Evolutionary conservation across 1,140 invertebrate genomes (phyloP).

Genomic region (Atopsyche davidsoni): DNA sequence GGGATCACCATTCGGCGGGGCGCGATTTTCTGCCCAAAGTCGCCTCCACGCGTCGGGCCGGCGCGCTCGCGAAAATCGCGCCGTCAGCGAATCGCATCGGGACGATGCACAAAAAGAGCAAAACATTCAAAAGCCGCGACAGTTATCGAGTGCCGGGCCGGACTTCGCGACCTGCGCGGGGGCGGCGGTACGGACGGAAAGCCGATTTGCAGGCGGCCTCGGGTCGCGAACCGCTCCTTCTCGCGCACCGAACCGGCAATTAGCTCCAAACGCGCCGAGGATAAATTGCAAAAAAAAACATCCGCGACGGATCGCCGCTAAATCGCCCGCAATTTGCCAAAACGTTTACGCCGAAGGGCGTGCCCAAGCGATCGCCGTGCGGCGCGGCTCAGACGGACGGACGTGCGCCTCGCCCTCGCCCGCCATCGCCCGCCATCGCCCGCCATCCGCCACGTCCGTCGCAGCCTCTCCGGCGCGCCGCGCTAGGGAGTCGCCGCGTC

Average conservation of each 20-base stretch:
- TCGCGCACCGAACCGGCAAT: constrained; percentile 1
- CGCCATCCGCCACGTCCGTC: too few species aligned
- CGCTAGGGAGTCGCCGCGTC: constrained; percentile 25
- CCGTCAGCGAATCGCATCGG: constrained; percentile 18
- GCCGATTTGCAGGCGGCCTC: background rate
- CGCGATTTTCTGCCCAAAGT: too few species aligned
- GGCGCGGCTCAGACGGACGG: constrained; percentile 3
- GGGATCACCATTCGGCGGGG: too few species aligned
- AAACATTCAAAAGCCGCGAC: constrained; percentile 24
- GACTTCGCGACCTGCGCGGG: constrained; percentile 18
- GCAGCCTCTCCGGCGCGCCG: constrained; percentile 3
- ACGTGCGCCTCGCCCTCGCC: background rate
- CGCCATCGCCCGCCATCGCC: background rate
- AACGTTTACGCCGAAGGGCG: constrained; percentile 25
- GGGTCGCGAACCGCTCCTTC: background rate
- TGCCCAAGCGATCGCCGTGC: constrained; percentile 13
- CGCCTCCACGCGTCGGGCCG: too few species aligned
- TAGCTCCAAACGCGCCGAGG: constrained; percentile 11
- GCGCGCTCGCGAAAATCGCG: constrained; percentile 6
- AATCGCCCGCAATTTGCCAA: constrained; percentile 19
- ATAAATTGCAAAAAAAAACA: constrained; percentile 16
- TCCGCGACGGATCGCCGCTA: constrained; percentile 12
- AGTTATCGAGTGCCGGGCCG: constrained; percentile 23
- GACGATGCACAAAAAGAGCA: constrained; percentile 20
- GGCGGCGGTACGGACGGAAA: background rate